These are phyloP conservation scores for Orthonyx spaldingii DNA, from an alignment of 2,113 vertebrate species.

Conservation along the genomic window DNA sequence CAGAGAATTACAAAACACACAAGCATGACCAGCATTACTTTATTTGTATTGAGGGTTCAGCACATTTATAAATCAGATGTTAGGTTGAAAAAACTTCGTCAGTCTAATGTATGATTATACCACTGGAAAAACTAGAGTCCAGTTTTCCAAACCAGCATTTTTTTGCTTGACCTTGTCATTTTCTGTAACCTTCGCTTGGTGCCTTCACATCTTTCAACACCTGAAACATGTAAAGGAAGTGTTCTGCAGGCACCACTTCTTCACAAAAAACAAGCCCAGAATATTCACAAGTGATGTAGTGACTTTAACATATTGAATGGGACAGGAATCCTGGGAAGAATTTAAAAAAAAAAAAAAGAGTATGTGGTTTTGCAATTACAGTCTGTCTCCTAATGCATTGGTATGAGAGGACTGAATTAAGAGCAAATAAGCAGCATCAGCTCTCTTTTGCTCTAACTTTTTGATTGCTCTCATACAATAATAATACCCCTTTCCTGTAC, in stretches of 20 bases:
- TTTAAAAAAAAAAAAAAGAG: neutral
- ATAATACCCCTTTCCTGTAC: neutral
- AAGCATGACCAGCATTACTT: neutral
- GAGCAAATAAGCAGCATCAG: neutral
- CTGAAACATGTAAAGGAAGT: neutral
- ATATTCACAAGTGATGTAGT: neutral
- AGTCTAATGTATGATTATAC: neutral
- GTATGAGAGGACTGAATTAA: neutral
- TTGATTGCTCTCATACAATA: fast-evolving
- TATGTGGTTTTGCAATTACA: neutral
- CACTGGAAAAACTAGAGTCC: neutral
- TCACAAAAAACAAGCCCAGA: neutral
- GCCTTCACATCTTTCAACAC: neutral
- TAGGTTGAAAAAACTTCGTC: neutral
- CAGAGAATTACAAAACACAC: neutral
- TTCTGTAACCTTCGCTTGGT: neutral
- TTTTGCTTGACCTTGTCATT: neutral
- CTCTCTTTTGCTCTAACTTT: neutral
- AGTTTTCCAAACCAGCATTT: neutral
- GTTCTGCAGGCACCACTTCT: neutral
- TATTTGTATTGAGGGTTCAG: neutral
- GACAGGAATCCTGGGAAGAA: neutral
- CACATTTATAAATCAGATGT: neutral
- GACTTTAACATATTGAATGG: neutral
- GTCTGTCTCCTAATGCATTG: neutral